These are phyloP conservation scores for Nephrotoma flavescens DNA, from an alignment of 2,888 invertebrate genomes.

Conservation along the genomic window DNA sequence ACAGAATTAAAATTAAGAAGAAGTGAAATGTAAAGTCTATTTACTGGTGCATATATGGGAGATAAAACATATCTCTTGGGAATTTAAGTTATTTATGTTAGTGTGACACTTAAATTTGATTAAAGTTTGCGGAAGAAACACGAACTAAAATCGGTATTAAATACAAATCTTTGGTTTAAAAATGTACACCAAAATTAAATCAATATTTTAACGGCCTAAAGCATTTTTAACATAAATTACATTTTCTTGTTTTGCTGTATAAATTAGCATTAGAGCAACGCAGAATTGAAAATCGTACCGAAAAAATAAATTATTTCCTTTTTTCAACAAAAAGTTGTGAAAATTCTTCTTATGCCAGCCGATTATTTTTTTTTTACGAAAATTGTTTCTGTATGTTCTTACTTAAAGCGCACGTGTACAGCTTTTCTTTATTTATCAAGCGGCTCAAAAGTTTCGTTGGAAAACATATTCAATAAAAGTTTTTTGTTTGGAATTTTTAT, in stretches of 20 bases:
- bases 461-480: neutral
- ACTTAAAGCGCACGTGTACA: neutral
- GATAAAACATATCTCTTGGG: neutral
- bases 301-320: neutral
- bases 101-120: neutral
- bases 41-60: neutral
- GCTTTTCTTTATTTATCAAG: neutral
- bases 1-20: neutral
- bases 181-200: neutral
- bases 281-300: neutral
- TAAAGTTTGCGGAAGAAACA: neutral
- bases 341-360: neutral
- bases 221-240: neutral
- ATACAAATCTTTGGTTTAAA: neutral
- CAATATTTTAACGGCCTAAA: neutral
- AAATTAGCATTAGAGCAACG: neutral
- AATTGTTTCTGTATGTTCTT: neutral
- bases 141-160: neutral
- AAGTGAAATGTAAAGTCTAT: neutral
- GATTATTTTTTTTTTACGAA: neutral
- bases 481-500: neutral
- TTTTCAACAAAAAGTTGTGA: neutral
- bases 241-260: neutral
- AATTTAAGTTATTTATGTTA: neutral
- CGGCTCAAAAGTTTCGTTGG: neutral